Evolutionary conservation across 2,797 vertebrate genomes (phyloP), one percentile per base, ranked within the genome.

Genomic region (Helarctos malayanus): DNA sequence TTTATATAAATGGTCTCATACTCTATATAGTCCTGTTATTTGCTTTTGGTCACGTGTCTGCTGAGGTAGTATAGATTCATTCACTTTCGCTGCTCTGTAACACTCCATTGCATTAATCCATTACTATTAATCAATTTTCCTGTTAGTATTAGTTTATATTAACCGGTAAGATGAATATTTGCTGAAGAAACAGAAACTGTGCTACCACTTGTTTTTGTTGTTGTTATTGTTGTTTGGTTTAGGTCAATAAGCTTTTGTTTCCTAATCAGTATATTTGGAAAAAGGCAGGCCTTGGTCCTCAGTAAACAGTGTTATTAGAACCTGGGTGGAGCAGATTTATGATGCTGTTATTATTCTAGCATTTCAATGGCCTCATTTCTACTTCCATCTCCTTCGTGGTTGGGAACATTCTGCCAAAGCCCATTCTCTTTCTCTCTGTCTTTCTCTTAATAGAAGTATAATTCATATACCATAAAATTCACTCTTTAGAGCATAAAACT

Each of bases 81-180:
- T 80, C 57, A 14, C 38, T 88, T 88, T 71, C 54, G 8, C 27
- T 80, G n/a, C 1, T 52, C 45, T 38, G 2, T 87, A 59, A 80
- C 69, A 25, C n/a, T 59, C 25, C 15, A 19, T 61, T 54, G 25
- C 45, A 63, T n/a, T 54, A 61, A 59, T n/a, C 41, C 3, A 54
- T 73, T 80, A 25, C n/a, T 52, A 14, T 41, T 81, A 52, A 54
- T 63, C 27, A 54, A 61, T 45, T 88, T 69, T 80, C 32, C 19
- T 73, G 19, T 52, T 41, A 41, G 9, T 88, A 88, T 41, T 32
- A 41, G 13, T 81, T 61, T 61, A 73, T 35, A 38, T 52, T 63
- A 94, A 81, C 27, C 41, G 38, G 45, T 19, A 81, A 81, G n/a
- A 81, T 52, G 41, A 94, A 73, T 73, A 88, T 73, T 73, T 81